phyloP scores from a whole-genome alignment of 2,113 vertebrate genomes.

The Tautogolabrus adspersus region DNA sequence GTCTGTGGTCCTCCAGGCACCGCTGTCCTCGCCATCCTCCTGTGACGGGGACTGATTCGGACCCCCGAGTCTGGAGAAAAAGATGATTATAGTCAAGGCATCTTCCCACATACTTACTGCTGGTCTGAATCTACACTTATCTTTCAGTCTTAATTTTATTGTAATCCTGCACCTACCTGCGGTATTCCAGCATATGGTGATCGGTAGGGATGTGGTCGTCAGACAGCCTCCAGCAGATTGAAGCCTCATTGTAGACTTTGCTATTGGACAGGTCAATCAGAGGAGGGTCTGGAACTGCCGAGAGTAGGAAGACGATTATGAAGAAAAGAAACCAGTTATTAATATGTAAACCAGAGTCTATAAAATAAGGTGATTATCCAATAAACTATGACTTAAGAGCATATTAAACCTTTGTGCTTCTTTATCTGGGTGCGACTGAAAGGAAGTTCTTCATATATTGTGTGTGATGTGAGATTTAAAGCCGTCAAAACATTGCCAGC shows the following conservation, averaged over 20 bases:
- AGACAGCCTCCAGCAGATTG: slow-evolving; percentile 90
- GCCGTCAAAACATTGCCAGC: too few species aligned
- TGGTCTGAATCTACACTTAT: neutral
- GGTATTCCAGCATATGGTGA: slow-evolving; percentile 91
- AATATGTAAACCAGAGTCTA: neutral
- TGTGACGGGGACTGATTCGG: slow-evolving; percentile 56
- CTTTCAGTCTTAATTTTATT: neutral
- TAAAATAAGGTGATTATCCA: too few species aligned
- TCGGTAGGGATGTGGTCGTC: slow-evolving; percentile 88
- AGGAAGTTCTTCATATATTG: too few species aligned
- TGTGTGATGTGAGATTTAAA: too few species aligned
- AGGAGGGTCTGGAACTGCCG: slow-evolving; percentile 90
- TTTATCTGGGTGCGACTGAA: too few species aligned
- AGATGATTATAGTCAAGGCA: neutral
- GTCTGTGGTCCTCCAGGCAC: slow-evolving; percentile 85
- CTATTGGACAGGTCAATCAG: slow-evolving; percentile 90
- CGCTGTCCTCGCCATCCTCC: slow-evolving; percentile 81
- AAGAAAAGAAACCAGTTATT: neutral
- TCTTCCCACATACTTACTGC: neutral
- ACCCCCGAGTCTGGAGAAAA: slow-evolving; percentile 50
- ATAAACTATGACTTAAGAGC: too few species aligned
- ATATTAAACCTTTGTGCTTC: too few species aligned
- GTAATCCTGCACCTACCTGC: slow-evolving; percentile 75
- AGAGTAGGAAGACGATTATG: neutral
- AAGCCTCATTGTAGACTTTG: slow-evolving; percentile 90